A percentile compares a stretch with the other conserved stretches of the same genome.
These are phyloP conservation scores for Puntigrus tetrazona DNA, from an alignment of 2,113 vertebrate species.

Conservation along the genomic window DNA sequence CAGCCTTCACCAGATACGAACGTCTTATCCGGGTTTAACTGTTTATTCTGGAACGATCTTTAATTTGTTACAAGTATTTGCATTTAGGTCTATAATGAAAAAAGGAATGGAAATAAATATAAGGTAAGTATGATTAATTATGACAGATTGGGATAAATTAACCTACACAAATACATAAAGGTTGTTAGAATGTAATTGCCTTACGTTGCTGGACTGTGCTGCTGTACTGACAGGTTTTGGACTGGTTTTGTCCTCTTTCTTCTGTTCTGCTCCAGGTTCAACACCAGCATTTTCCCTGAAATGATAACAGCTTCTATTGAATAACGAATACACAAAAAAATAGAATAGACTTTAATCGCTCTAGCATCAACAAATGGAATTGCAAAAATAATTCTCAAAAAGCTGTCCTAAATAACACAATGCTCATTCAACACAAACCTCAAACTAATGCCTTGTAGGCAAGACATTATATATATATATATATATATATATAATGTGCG, in stretches of 20 bases:
- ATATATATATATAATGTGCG: too few relatives aligned
- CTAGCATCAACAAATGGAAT: neutral
- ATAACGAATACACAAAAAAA: neutral
- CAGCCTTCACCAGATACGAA: neutral
- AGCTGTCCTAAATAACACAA: too few relatives aligned
- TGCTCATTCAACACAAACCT: too few relatives aligned
- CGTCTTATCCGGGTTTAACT: neutral
- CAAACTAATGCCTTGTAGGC: too few relatives aligned
- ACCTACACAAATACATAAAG: constrained; percentile 4
- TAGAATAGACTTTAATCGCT: neutral
- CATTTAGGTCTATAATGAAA: neutral
- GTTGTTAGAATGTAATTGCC: constrained; percentile 52
- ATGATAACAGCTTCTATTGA: neutral
- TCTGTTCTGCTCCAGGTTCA: constrained; percentile 78
- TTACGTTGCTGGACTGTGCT: constrained; percentile 85
- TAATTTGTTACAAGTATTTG: neutral
- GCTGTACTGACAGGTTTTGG: constrained; percentile 84
- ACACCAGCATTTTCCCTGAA: constrained; percentile 71
- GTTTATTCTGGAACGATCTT: neutral
- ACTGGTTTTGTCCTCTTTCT: constrained; percentile 79
- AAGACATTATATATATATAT: too few relatives aligned
- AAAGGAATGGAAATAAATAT: neutral
- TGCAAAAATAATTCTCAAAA: neutral
- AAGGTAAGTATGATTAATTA: neutral
- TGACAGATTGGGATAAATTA: neutral